Conservation (phyloP, 2,797 vertebrate genomes). For the Acanthornis magna region DNA sequence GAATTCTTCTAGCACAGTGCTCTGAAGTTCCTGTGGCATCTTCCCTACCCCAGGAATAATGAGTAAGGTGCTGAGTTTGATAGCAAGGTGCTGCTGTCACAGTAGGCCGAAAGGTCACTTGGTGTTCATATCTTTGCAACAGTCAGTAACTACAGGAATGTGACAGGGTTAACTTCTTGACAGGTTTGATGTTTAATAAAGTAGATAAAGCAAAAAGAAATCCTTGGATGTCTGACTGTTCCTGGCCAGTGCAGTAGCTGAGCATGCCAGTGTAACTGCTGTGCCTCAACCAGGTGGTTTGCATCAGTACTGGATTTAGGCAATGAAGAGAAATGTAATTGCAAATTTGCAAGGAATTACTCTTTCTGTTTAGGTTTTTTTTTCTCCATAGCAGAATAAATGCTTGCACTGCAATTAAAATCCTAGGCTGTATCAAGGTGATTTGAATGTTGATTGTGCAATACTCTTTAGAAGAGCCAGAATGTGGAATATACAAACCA, state of each 20-base stretch:
- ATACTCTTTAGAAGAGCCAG: background rate
- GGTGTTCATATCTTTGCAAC: background rate
- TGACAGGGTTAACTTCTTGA: background rate
- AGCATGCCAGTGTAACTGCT: background rate
- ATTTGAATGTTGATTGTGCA: background rate
- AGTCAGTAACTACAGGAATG: background rate
- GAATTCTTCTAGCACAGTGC: background rate
- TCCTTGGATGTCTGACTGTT: background rate
- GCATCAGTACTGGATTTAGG: background rate
- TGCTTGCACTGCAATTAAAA: background rate
- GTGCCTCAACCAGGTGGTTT: background rate
- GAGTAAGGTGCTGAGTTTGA: background rate
- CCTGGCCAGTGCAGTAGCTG: background rate
- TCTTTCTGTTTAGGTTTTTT: background rate
- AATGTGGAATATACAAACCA: background rate
- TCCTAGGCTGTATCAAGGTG: background rate
- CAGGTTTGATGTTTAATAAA: background rate
- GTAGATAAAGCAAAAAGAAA: constrained; percentile 8
- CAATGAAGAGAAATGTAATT: background rate
- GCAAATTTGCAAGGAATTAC: background rate
- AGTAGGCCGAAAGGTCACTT: background rate
- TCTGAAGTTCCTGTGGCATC: background rate
- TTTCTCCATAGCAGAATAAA: background rate
- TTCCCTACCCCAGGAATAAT: background rate
- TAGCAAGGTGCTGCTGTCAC: background rate